Percentiles rank a stretch among this genome's conserved stretches.
These are phyloP conservation scores for Agonopterix alstromeriana DNA, from an alignment of 2,888 invertebrate species.

Conservation along the genomic window DNA sequence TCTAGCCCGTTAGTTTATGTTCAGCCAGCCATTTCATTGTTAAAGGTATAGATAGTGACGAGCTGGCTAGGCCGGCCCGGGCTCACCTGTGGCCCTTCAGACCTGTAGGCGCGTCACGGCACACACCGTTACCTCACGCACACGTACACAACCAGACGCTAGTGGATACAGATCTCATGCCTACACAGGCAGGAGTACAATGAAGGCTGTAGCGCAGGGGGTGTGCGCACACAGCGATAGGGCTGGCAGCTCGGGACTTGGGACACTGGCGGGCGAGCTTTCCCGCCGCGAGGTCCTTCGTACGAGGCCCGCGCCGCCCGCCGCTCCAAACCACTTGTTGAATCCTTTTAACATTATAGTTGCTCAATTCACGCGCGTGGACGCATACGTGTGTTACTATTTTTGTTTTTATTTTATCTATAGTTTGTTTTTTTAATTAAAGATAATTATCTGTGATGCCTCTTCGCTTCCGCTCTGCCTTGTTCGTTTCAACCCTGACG, in stretches of 20 bases:
- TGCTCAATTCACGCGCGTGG: conserved; percentile 45
- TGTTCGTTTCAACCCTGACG: conserved; percentile 33
- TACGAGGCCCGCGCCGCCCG: conserved; percentile 46
- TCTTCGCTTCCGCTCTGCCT: conserved; percentile 53
- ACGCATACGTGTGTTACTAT: background rate
- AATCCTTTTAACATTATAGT: conserved; percentile 47
- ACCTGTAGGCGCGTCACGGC: conserved; percentile 42
- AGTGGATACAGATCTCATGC: background rate
- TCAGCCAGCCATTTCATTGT: conserved; percentile 61
- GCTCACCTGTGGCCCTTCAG: conserved; percentile 51
- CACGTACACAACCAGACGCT: background rate
- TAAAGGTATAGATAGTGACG: conserved; percentile 28
- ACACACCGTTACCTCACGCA: conserved; percentile 1
- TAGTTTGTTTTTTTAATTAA: conserved; percentile 17
- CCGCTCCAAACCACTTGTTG: conserved; percentile 67
- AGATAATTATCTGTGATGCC: conserved; percentile 55
- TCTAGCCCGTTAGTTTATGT: conserved; percentile 39
- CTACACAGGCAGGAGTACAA: conserved; percentile 9
- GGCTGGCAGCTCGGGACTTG: conserved; percentile 29
- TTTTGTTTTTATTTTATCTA: conserved; percentile 12
- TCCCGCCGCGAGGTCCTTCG: conserved; percentile 60
- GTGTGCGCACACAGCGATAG: conserved; percentile 16
- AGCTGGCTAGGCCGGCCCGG: conserved; percentile 58
- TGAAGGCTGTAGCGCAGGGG: conserved; percentile 26
- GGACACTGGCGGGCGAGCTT: conserved; percentile 66